A percentile compares a stretch with the other conserved stretches of the same genome.
Conservation (phyloP, 2,797 vertebrate species). For the Schizothorax lantsangensis region DNA sequence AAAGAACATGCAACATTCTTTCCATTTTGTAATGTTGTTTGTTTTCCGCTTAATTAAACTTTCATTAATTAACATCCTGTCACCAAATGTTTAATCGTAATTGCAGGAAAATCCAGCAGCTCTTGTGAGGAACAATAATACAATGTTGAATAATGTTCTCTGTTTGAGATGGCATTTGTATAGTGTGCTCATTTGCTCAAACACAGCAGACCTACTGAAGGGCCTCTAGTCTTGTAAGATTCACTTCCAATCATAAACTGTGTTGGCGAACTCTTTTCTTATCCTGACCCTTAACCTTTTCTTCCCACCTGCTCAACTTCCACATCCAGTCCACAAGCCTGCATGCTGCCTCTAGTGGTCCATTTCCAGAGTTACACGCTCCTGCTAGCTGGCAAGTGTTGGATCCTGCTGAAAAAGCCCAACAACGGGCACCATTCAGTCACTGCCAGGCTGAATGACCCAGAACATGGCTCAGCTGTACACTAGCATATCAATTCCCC, state of each 20-base stretch:
- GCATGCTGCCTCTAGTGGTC: slow-evolving; percentile 61
- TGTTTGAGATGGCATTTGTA: slow-evolving; percentile 33
- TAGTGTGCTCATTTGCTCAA: neutral
- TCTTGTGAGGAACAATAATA: neutral
- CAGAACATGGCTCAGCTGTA: slow-evolving; percentile 70
- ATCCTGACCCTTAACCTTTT: slow-evolving; percentile 63
- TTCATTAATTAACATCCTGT: slow-evolving; percentile 54
- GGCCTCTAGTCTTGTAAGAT: neutral
- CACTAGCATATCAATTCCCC: slow-evolving; percentile 60
- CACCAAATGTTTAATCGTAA: slow-evolving; percentile 66
- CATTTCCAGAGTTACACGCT: slow-evolving; percentile 71
- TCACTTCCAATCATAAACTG: neutral
- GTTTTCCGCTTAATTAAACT: slow-evolving; percentile 38
- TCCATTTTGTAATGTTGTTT: slow-evolving; percentile 33
- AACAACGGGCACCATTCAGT: slow-evolving; percentile 78
- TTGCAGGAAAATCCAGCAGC: neutral
- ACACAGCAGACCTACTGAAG: neutral
- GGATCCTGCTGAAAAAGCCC: slow-evolving; percentile 67
- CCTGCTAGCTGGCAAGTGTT: slow-evolving; percentile 73
- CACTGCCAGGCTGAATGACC: slow-evolving; percentile 69
- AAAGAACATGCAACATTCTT: neutral
- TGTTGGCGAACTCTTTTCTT: neutral
- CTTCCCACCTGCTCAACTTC: slow-evolving; percentile 77
- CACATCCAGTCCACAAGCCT: slow-evolving; percentile 29
- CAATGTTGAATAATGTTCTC: neutral